These are phyloP conservation scores for Rhinogobio ventralis DNA, from an alignment of 2,797 vertebrate genomes.

Conservation along the genomic window DNA sequence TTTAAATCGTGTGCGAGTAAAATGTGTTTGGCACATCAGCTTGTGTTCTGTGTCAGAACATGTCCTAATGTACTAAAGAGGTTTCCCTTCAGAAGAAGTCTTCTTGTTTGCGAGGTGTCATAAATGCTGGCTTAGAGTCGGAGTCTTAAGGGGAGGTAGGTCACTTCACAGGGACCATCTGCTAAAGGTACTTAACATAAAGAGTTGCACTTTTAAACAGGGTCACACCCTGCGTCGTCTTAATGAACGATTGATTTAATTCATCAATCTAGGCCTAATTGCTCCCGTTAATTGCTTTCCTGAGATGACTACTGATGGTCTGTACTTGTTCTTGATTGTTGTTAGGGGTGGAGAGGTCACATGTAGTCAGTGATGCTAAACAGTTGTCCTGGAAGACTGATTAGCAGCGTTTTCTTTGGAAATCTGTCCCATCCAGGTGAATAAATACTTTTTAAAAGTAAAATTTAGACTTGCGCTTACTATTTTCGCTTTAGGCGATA, in stretches of 20 bases:
- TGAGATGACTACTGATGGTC: conserved; percentile 34
- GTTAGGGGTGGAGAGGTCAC: conserved; percentile 15
- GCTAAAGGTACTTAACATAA: conserved; percentile 57
- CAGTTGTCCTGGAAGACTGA: conserved; percentile 49
- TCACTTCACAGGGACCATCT: conserved; percentile 41
- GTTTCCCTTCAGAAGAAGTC: conserved; percentile 63
- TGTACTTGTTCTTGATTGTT: conserved; percentile 33
- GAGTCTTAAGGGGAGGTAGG: conserved; percentile 35
- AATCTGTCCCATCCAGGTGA: not conserved
- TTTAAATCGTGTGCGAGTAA: conserved; percentile 69
- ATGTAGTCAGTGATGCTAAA: conserved; percentile 64
- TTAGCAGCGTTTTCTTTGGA: not conserved
- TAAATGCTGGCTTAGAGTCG: conserved; percentile 59
- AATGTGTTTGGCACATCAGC: conserved; percentile 65
- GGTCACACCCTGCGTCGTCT: conserved; percentile 72
- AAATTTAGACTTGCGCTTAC: not conserved
- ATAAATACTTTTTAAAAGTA: not conserved
- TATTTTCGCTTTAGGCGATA: not conserved
- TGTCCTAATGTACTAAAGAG: conserved; percentile 75
- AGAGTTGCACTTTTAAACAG: conserved; percentile 65
- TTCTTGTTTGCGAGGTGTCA: conserved; percentile 59
- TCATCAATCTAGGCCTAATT: conserved; percentile 43
- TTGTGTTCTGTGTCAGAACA: conserved; percentile 88
- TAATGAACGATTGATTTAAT: conserved; percentile 64
- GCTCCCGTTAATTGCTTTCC: conserved; percentile 35